Percentiles rank a stretch among this genome's conserved stretches.
phyloP scores from a whole-genome alignment of 2,888 invertebrate genomes.

The Tridacna gigas region DNA sequence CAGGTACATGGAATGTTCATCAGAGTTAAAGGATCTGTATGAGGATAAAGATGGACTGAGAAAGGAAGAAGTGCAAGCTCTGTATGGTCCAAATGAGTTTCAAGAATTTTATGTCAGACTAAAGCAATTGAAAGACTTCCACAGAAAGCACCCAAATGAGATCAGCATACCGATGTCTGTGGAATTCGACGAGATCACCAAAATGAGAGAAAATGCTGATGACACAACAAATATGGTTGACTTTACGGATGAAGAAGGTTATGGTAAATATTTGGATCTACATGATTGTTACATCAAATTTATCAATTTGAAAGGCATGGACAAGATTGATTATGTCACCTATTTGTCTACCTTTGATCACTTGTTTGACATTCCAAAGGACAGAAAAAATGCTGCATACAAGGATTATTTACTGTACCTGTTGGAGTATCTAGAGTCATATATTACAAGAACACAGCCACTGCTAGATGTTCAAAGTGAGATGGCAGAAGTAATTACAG shows the following conservation, averaged over 20 bases:
- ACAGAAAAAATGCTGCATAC: constrained; percentile 86
- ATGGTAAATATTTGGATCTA: constrained; percentile 98
- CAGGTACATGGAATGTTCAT: constrained; percentile 91
- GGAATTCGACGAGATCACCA: constrained; percentile 97
- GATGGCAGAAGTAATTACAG: constrained; percentile 90
- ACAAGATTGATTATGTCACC: constrained; percentile 95
- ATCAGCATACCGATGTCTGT: constrained; percentile 98
- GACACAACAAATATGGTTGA: constrained; percentile 93
- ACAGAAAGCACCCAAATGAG: constrained; percentile 98
- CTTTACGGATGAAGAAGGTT: constrained; percentile 99
- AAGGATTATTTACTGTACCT: constrained; percentile 92
- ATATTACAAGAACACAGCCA: constrained; percentile 93
- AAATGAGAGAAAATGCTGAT: constrained; percentile 95
- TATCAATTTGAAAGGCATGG: constrained; percentile 98
- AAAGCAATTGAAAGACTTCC: constrained; percentile 98
- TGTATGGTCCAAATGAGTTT: constrained; percentile 99
- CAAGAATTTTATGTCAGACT: constrained; percentile 97
- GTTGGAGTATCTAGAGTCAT: constrained; percentile 94
- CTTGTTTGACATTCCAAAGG: constrained; percentile 96
- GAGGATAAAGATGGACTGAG: constrained; percentile 97
- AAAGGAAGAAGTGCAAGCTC: constrained; percentile 96
- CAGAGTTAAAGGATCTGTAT: constrained; percentile 94
- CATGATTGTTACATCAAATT: constrained; percentile 98
- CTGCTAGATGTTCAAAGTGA: constrained; percentile 91
- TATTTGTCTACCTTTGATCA: constrained; percentile 97